These are phyloP conservation scores for Eumacrocentrus americanus DNA, from an alignment of 2,888 invertebrate species.

Conservation along the genomic window DNA sequence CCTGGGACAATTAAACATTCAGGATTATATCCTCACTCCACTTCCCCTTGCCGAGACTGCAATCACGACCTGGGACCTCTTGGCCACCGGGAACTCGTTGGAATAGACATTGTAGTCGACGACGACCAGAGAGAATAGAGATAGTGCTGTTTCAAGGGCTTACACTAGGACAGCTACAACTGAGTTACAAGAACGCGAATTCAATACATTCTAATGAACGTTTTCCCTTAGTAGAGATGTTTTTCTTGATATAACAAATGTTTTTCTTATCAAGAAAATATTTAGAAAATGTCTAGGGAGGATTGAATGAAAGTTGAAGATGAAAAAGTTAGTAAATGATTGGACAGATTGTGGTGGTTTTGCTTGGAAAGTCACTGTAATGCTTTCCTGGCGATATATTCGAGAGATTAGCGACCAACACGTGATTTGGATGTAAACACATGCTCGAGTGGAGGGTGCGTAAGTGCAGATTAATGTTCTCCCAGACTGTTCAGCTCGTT, in stretches of 20 bases:
- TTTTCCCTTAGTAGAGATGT: no score
- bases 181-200: background rate
- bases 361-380: background rate
- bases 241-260: no score
- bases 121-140: background rate
- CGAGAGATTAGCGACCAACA: slow-evolving; percentile 8
- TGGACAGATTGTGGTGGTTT: no score
- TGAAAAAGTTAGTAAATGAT: no score
- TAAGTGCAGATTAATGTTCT: slow-evolving; percentile 24
- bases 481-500: slow-evolving; percentile 4
- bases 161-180: background rate
- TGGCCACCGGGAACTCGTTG: background rate
- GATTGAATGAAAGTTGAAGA: no score
- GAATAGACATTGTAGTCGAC: background rate
- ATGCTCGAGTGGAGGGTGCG: slow-evolving; percentile 8
- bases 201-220: no score
- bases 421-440: slow-evolving; percentile 26
- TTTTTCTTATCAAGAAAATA: no score
- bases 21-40: slow-evolving; percentile 7
- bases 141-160: background rate
- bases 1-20: slow-evolving; percentile 25
- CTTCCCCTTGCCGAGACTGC: background rate
- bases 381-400: slow-evolving; percentile 20
- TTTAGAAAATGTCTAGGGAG: no score
- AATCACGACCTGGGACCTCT: background rate